Evolutionary conservation across 2,113 vertebrate species (phyloP).

Genomic region (Tupaia chinensis): DNA sequence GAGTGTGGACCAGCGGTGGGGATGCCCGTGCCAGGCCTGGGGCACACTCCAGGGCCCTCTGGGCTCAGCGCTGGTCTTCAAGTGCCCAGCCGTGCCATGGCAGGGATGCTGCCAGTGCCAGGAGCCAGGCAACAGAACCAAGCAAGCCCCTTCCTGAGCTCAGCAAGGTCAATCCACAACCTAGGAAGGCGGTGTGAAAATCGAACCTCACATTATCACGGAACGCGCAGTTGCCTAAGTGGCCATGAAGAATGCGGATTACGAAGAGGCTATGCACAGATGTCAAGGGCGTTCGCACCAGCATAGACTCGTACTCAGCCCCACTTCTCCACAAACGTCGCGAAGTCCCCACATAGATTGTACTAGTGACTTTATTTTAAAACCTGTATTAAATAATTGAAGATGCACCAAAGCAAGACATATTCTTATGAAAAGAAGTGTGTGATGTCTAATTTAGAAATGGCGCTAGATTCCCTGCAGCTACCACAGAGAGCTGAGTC

Average conservation of each 20-base stretch:
- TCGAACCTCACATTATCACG: not conserved
- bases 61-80: not conserved
- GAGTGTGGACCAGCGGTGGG: not conserved
- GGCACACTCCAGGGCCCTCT: slow-evolving; percentile 30
- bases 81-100: not conserved
- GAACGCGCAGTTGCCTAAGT: too few species aligned
- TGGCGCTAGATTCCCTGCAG: not conserved
- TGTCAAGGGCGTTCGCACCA: too few species aligned
- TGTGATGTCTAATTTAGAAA: not conserved
- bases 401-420: not conserved
- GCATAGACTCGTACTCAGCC: too few species aligned
- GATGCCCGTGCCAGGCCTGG: not conserved
- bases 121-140: not conserved
- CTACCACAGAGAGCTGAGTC: not conserved
- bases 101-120: not conserved
- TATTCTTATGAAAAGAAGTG: not conserved
- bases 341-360: not conserved
- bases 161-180: not conserved
- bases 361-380: not conserved
- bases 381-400: not conserved
- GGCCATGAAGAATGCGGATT: too few species aligned
- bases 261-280: too few species aligned
- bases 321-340: too few species aligned
- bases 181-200: not conserved
- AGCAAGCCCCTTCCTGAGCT: not conserved